Evolutionary conservation across 1,140 invertebrate species (phyloP), one percentile per base, ranked within the genome.

Genomic region (Whitmania pigra): DNA sequence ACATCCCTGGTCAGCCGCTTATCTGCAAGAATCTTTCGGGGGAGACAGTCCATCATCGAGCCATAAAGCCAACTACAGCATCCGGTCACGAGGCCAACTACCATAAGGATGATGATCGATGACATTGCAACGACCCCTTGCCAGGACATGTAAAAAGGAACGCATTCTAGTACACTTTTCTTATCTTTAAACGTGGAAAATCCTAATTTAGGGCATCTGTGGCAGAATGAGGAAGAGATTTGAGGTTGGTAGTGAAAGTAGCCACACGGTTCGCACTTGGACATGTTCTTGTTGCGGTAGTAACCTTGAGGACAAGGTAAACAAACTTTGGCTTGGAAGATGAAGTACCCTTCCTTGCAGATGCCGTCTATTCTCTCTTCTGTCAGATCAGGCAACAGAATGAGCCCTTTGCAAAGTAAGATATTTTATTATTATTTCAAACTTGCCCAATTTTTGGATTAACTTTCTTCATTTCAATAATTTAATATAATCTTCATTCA

Each of bases 201-300:
- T 13, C 57, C 57, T 6, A 63, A 15, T 13, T 31, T 25, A 4
- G 57, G 57, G 18, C 57, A 63, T 63, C 57, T 63, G 29, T 25
- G 11, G 15, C 57, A 63, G 22, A 31, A 63, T 25, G 57, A 6
- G 29, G 57, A 63, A 31, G 57, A 4, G 11, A 63, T 63, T 63
- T 63, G 22, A 11, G 57, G 29, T 18, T 63, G 57, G 57, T 63
- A 63, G 57, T 63, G 18, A 31, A 63, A 63, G 29, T 63, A 63
- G 22, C 57, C 57, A 31, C 57, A 63, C 3, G 22, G 22, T 7
- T 31, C 29, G 29, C 57, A 63, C 18, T 22, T 31, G 57, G 57
- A 31, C 57, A 63, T 63, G 22, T 63, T 31, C 22, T 63, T 63
- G 22, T 13, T 63, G 22, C 57, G 22, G 29, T 63, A 63, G 29